phyloP scores from a whole-genome alignment of 2,888 invertebrate genomes.

The Epinotia demarniana region DNA sequence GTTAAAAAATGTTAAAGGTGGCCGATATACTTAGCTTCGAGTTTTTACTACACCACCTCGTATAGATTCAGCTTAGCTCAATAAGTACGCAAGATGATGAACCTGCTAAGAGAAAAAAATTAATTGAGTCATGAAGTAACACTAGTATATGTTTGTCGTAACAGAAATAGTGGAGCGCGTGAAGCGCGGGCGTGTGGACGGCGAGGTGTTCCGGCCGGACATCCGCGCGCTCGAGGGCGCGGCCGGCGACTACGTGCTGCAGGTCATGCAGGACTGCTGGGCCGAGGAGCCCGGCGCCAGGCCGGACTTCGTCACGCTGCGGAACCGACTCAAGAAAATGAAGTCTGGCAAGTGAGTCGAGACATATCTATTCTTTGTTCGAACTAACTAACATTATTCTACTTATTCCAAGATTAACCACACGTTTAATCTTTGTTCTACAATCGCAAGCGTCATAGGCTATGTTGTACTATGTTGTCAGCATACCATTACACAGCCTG shows the following conservation, averaged over 20 bases:
- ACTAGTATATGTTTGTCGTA: conserved; percentile 38
- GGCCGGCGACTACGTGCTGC: conserved; percentile 91
- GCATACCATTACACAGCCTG: too few relatives aligned
- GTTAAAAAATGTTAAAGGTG: neutral
- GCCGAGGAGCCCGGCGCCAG: conserved; percentile 91
- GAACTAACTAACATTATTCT: too few relatives aligned
- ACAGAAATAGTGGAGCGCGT: conserved; percentile 94
- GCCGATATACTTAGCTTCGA: too few relatives aligned
- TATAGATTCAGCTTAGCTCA: too few relatives aligned
- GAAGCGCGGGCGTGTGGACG: conserved; percentile 87
- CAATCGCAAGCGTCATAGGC: too few relatives aligned
- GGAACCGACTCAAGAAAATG: conserved; percentile 93
- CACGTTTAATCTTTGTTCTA: too few relatives aligned
- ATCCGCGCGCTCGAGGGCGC: conserved; percentile 88
- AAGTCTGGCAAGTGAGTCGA: conserved; percentile 91
- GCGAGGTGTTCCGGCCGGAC: conserved; percentile 92
- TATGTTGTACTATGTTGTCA: too few relatives aligned
- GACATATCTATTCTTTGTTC: neutral
- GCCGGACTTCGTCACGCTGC: conserved; percentile 93
- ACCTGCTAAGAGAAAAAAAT: too few relatives aligned
- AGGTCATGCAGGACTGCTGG: conserved; percentile 96
- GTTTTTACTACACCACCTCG: too few relatives aligned
- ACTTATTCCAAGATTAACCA: too few relatives aligned
- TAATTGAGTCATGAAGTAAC: too few relatives aligned
- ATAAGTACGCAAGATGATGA: too few relatives aligned